These are phyloP conservation scores for Hozukius guyotensis DNA, from an alignment of 2,797 vertebrate genomes.

Conservation along the genomic window DNA sequence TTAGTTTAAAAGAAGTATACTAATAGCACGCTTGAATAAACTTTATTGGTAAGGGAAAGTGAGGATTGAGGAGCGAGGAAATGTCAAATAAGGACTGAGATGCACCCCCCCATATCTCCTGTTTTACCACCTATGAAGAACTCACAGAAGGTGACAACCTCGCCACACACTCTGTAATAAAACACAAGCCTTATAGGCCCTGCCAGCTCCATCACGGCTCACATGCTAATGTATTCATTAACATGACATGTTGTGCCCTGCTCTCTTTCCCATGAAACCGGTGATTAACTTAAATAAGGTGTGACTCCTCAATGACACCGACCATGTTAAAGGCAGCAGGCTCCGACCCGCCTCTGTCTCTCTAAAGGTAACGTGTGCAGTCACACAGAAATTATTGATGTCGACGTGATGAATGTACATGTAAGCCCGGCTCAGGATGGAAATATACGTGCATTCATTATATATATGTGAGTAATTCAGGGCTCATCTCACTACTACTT, in stretches of 20 bases:
- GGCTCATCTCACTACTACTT: slow-evolving; percentile 20
- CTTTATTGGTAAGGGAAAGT: too few species aligned
- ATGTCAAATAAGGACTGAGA: background rate
- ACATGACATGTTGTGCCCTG: background rate
- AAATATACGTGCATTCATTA: slow-evolving; percentile 48
- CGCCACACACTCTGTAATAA: background rate
- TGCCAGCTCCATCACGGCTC: background rate
- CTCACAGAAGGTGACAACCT: background rate
- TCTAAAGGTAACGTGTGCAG: slow-evolving; percentile 24
- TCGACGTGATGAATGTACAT: slow-evolving; percentile 52
- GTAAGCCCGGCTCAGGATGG: background rate
- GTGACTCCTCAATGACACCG: slow-evolving; percentile 16
- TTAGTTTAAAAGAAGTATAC: too few species aligned
- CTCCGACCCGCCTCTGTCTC: slow-evolving; percentile 6
- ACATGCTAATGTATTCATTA: slow-evolving; percentile 29
- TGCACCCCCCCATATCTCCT: background rate
- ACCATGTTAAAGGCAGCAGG: slow-evolving; percentile 21
- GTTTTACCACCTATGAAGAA: background rate
- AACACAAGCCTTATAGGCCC: background rate
- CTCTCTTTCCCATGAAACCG: slow-evolving; percentile 1
- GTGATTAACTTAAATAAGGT: slow-evolving; percentile 11
- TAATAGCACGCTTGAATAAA: too few species aligned
- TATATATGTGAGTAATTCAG: slow-evolving; percentile 39
- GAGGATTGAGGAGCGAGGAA: background rate
- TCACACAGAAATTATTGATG: slow-evolving; percentile 44